These are phyloP conservation scores for Panagrolaimus sp. DNA, from an alignment of 1,140 invertebrate genomes.

Conservation along the genomic window DNA sequence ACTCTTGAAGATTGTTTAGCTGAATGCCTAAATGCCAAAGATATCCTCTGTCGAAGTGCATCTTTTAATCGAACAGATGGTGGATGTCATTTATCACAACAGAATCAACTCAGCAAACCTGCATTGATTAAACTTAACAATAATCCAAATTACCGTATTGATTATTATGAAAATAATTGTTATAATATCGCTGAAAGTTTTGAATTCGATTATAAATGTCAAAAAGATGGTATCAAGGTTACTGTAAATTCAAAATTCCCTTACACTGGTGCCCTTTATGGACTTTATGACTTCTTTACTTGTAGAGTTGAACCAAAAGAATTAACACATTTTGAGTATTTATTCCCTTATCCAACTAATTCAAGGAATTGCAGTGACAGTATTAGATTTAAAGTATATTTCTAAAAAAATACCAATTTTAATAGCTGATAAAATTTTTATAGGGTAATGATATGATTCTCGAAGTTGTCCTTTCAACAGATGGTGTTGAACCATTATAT, in stretches of 20 bases:
- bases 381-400: constrained; percentile 45
- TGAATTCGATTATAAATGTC: constrained; percentile 47
- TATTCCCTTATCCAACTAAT: constrained; percentile 53
- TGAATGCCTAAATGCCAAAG: constrained; percentile 52
- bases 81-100: constrained; percentile 50
- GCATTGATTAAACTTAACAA: constrained; percentile 51
- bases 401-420: constrained; percentile 20
- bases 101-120: constrained; percentile 57
- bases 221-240: constrained; percentile 47
- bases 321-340: constrained; percentile 41
- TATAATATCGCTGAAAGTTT: constrained; percentile 56
- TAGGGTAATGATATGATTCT: constrained; percentile 54
- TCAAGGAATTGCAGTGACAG: constrained; percentile 54
- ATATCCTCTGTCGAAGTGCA: constrained; percentile 46
- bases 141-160: constrained; percentile 56
- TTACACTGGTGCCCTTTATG: constrained; percentile 55
- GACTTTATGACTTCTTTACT: constrained; percentile 57
- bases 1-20: constrained; percentile 55
- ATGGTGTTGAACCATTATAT: constrained; percentile 56
- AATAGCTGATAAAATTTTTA: too few relatives aligned
- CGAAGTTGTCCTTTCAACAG: constrained; percentile 56
- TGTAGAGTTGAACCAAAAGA: constrained; percentile 54
- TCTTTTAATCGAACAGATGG: constrained; percentile 57
- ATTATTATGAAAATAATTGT: constrained; percentile 58
- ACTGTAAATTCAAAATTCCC: constrained; percentile 48